Evolutionary conservation across 2,113 vertebrate species (phyloP).

Genomic region (Oceanites oceanicus): DNA sequence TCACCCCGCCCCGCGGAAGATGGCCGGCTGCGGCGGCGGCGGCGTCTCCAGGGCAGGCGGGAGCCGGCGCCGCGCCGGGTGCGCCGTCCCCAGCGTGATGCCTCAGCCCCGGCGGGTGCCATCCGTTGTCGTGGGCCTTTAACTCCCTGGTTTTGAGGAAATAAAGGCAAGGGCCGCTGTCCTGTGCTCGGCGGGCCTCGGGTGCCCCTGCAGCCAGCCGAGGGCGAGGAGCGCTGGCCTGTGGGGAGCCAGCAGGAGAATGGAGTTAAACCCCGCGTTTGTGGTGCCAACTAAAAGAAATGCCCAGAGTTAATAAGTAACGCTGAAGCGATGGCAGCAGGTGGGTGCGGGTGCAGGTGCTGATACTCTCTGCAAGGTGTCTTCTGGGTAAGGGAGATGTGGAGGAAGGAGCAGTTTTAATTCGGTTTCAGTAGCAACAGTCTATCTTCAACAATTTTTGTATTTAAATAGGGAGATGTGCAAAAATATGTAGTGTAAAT

Average conservation of each 20-base stretch:
- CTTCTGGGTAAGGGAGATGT: rapidly evolving
- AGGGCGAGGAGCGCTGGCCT: not conserved
- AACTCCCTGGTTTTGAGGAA: rapidly evolving
- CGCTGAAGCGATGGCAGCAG: not conserved
- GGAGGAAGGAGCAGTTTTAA: not conserved
- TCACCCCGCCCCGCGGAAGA: not conserved
- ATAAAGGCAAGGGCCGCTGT: not conserved
- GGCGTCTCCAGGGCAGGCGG: not conserved
- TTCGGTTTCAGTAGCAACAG: rapidly evolving
- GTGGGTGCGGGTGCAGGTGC: no score
- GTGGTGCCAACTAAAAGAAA: not conserved
- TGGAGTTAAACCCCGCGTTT: rapidly evolving
- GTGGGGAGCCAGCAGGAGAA: not conserved
- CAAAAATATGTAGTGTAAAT: rapidly evolving
- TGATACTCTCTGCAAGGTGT: rapidly evolving
- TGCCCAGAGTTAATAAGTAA: rapidly evolving
- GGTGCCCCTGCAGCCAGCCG: not conserved
- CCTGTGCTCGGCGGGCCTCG: not conserved
- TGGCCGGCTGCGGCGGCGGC: not conserved
- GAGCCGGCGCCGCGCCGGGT: not conserved
- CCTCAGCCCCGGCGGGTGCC: not conserved
- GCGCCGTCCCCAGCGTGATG: not conserved
- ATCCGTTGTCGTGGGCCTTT: not conserved
- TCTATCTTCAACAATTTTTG: not conserved
- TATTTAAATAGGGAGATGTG: not conserved